phyloP scores from a whole-genome alignment of 2,888 invertebrate species.

The Allacma fusca region DNA sequence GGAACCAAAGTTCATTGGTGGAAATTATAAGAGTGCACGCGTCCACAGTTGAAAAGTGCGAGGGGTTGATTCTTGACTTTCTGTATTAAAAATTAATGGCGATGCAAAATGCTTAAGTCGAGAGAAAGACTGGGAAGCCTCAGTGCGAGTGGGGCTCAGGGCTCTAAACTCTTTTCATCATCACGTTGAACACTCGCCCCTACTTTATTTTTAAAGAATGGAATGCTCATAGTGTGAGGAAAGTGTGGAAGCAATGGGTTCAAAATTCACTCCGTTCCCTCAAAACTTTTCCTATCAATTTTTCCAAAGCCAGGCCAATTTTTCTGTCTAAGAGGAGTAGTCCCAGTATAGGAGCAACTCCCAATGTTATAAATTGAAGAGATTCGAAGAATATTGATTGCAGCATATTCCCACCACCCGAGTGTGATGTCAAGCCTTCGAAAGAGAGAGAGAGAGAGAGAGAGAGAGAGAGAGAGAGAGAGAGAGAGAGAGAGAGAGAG shows the following conservation, averaged over 20 bases:
- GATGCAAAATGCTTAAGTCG: slow-evolving; percentile 42
- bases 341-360: no score
- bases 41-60: neutral
- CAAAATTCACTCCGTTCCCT: neutral
- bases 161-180: no score
- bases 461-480: neutral
- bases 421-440: neutral
- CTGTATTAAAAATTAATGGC: slow-evolving; percentile 49
- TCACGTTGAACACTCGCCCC: neutral
- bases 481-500: neutral
- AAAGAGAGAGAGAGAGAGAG: neutral
- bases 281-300: slow-evolving; percentile 20
- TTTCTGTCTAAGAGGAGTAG: no score
- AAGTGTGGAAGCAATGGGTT: no score
- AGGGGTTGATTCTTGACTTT: slow-evolving; percentile 27
- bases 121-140: no score
- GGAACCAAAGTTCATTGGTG: no score
- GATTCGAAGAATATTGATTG: no score
- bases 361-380: no score
- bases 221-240: no score
- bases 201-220: neutral
- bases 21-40: no score
- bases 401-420: neutral
- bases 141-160: no score
- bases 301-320: no score